Percentiles rank a stretch among this genome's conserved stretches.
Evolutionary conservation across 2,797 vertebrate species (phyloP).

Genomic region (Alca torda): DNA sequence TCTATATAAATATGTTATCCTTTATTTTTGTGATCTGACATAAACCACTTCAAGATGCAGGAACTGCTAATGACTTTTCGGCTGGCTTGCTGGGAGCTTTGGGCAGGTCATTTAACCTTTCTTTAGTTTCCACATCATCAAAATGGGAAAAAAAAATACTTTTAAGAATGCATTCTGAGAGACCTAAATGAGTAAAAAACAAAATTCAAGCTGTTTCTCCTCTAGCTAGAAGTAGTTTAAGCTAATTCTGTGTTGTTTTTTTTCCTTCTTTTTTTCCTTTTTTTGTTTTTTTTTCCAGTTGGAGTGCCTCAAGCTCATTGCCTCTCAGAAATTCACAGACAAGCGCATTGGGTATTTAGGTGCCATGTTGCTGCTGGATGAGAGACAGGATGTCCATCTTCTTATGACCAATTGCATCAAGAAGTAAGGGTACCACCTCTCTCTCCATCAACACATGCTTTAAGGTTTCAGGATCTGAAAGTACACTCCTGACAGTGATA

Average conservation of each 20-base stretch:
- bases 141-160: background rate
- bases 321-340: slow-evolving; percentile 99
- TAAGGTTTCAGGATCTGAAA: slow-evolving; percentile 1
- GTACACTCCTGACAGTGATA: background rate
- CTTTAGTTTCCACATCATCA: background rate
- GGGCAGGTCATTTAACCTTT: background rate
- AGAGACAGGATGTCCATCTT: slow-evolving; percentile 98
- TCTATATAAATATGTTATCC: background rate
- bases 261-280: background rate
- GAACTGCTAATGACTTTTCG: background rate
- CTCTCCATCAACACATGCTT: slow-evolving; percentile 26
- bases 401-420: slow-evolving; percentile 99
- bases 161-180: background rate
- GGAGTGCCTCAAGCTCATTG: slow-evolving; percentile 99
- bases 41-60: background rate
- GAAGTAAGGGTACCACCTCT: slow-evolving; percentile 85
- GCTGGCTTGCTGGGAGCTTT: background rate
- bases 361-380: slow-evolving; percentile 97
- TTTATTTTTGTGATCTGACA: background rate
- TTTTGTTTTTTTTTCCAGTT: slow-evolving; percentile 77
- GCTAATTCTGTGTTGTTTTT: slow-evolving; percentile 12
- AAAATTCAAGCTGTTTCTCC: slow-evolving; percentile 1
- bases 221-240: slow-evolving; percentile 15
- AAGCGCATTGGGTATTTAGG: slow-evolving; percentile 99
- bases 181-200: background rate